Evolutionary conservation across 2,113 vertebrate genomes (phyloP), one percentile per base, ranked within the genome.

Genomic region (Epinephelus lanceolatus): DNA sequence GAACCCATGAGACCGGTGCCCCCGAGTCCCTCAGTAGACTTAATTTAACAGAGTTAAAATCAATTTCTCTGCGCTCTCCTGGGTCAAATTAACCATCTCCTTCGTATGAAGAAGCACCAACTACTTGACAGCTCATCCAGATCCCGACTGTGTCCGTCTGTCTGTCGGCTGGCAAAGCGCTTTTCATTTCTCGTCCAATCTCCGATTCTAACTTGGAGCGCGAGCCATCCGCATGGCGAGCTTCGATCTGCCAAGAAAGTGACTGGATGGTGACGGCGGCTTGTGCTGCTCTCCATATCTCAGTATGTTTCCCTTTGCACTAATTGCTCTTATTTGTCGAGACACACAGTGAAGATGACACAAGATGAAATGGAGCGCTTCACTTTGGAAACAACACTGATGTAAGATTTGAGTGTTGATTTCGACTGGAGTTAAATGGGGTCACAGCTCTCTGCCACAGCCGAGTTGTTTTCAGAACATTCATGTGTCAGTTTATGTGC

Each of bases 41-140:
- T 92, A 86, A 91, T 94, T 93, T 90, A 92, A 81, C 83, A 70
- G 85, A 89, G 91, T 94, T 91, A 92, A 93, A 93, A 93, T 94
- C 91, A 91, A 89, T 92, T 90, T 80, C 81, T 88, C 33, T 33
- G 74, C 27, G 40, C 72, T 94, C 91, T 92, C 91, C 66, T 72
- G 88, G 90, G 89, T 91, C 88, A 89, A 85, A 93, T 93, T 89
- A 94, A 83, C 78, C 18, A 71, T 82, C 89, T 83, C 82, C 72
- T 83, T 12, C 65, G 30, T 88, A 86, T 83, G 83, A 91, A 88
- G 88, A 84, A 89, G 86, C 80, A 68, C 82, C 78, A 68, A 66
- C 71, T 56, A 69, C 72, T 78, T 83, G 87, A 88, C 89, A 93
- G 91, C 86, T 88, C 30, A 57, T 91, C 88, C 87, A 80, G 68